Evolutionary conservation across 2,888 invertebrate genomes (phyloP), one percentile per base, ranked within the genome.

Genomic region (Ichneumoninae sp.): DNA sequence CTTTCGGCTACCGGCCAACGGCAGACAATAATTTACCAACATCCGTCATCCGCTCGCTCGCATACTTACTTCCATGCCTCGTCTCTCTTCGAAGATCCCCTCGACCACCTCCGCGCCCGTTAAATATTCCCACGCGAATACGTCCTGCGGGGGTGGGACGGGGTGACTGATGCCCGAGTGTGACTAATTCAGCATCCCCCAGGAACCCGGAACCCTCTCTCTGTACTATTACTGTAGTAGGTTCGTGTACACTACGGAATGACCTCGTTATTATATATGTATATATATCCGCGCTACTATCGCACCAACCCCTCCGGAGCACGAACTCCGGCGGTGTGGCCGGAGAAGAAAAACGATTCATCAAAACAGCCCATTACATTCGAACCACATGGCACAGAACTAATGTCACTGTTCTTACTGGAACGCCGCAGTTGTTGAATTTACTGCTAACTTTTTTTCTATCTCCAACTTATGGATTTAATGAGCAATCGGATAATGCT

Each of bases 121-220:
- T 92, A 91, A 92, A 91, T 91, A 91, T 91, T 91, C 91, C 91
- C 91, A 88, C 86, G 91, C 88, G 91, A 89, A 90, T 91, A 91
- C 87, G 89, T 88, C 88, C 86, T 84, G 81, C 78, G 86, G 85
- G 85, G 85, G 85, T 89, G 90, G 91, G 79, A 74, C 85, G 86
- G 85, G 85, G 85, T 89, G 90, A 91, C 88, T 88, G 91, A 90
- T 91, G 90, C 88, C 88, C 87, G 87, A 89, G 88, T 89, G 91
- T 91, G 90, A 91, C 91, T 91, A 90, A 91, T 91, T 90, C 87
- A 88, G 80, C 87, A 83, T 90, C 91, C 90, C 91, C 75, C 68
- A 87, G 89, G 91, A 89, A 30, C 81, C 79, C 57, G 36, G 75
- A 52, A 65, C 85, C 81, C 80, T 77, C 60, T 63, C 80, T 13